Conservation (phyloP, 1,140 invertebrate genomes). For the Macrocentrus cingulum region DNA sequence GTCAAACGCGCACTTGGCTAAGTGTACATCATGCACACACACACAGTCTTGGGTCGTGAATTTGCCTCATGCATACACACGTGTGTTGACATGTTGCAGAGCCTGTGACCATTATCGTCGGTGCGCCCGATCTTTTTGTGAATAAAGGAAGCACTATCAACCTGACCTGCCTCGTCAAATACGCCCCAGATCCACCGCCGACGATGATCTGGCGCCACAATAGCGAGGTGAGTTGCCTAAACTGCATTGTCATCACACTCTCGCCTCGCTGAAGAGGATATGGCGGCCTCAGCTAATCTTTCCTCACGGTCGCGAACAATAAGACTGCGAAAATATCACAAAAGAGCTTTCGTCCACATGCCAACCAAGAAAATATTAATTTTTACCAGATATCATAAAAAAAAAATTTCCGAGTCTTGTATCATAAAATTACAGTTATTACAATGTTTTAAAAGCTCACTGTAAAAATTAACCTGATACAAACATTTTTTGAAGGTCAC, state of each 20-base stretch:
- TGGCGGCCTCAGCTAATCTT: constrained; percentile 7
- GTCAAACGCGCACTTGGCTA: constrained; percentile 18
- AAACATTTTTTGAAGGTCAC: too few relatives aligned
- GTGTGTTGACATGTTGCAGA: constrained; percentile 54
- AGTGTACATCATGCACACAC: too few relatives aligned
- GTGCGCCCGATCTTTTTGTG: constrained; percentile 67
- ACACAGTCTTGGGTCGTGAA: neutral
- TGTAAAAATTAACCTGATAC: too few relatives aligned
- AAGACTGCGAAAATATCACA: too few relatives aligned
- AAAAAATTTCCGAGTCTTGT: too few relatives aligned
- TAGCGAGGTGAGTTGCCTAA: constrained; percentile 58
- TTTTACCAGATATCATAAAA: too few relatives aligned
- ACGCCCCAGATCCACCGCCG: constrained; percentile 66
- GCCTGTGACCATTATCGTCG: constrained; percentile 67
- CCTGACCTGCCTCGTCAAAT: constrained; percentile 68
- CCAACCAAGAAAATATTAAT: too few relatives aligned
- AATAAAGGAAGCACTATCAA: constrained; percentile 72
- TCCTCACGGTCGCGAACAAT: neutral
- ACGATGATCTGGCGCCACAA: constrained; percentile 69
- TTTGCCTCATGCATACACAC: constrained; percentile 5
- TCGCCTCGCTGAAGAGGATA: neutral
- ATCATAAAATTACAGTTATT: too few relatives aligned
- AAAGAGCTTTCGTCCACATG: too few relatives aligned
- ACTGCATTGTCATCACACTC: constrained; percentile 16
- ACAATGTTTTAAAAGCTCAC: too few relatives aligned